Evolutionary conservation across 2,888 invertebrate species (phyloP), one percentile per base, ranked within the genome.

Genomic region (Stenotaenia linearis): DNA sequence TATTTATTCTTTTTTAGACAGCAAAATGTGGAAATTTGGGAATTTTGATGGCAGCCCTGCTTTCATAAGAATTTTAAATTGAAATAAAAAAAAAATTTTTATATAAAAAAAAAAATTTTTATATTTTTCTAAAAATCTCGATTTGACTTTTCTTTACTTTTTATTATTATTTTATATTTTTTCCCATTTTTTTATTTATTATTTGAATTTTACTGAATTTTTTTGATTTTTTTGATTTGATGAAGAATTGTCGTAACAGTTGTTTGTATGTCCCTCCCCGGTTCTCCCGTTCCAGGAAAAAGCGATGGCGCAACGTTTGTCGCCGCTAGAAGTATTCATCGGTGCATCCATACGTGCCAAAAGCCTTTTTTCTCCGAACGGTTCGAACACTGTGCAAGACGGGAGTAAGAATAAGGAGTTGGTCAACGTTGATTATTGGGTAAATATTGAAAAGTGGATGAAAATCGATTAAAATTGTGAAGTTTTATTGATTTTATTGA

Each of bases 21-120:
- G 75, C 32, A 32, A 32, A 28, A 15, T 25, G 10, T n/a, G 18
- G n/a, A 28, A 28, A 32, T 28, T 32, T 25, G 25, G 28, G 75
- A 23, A 77, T n/a, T 77, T 40, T 35, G 37, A 77, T 77, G 77
- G 77, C 77, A 77, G 77, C 77, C 77, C 77, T 77, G 77, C 77
- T 77, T 77, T 77, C 77, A 77, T n/a, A 9, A 25, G 75, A 32
- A 21, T 74, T 74, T 74, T 21, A 15, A 5, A 23, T n/a, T 0
- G 4, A 56, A 23, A 23, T 18, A 56, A 56, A 56, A 56, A 18
- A 23, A 6, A 1, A 56, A 1, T 21, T 18, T 56, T 56, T 56
- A 9, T 18, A 45, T 4, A 45, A 12, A 18, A 45, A 9, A 15
- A 18, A 10, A n/a, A 21, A 50, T 18, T 1, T 50, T 10, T 10